Evolutionary conservation across 2,113 vertebrate genomes (phyloP), one percentile per base, ranked within the genome.

Genomic region (Tapirus terrestris): DNA sequence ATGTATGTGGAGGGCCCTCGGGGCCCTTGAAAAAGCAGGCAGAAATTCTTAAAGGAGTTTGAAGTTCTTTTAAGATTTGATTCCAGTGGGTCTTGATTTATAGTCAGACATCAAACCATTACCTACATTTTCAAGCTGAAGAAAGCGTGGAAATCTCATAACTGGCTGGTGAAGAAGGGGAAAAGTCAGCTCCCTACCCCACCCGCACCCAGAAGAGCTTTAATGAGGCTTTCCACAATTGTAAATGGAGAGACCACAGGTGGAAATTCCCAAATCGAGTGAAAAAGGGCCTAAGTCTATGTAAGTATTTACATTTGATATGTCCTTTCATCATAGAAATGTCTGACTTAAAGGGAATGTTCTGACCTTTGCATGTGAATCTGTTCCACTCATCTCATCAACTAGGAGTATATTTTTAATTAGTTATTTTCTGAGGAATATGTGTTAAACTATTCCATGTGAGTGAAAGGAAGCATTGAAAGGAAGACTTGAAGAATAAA

Each of bases 51-150:
- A 68, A 60, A 89, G 43, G 39, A 91, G 3, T 79, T 94, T 75
- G 29, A 63, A 87, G 25, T 94, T 77, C 39, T 85, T 86, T 73
- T 29, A 93, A 92, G 67, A 53, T 92, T 72, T 89, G 45, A 79
- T 75, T 83, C 23, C 18, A 51, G 60, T 58, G 81, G 56, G 6
- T 82, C 65, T 61, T 91, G 33, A 61, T 43, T 94, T 80, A 82
- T 21, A 85, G 63, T 97, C 75, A 86, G 60, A 83, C 29, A 63
- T 86, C 79, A 95, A 85, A 48, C 36, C 14, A 9, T 75, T 68
- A 33, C 23, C 21, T 53, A 36, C n/a, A 51, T 68, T 92, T 72
- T 95, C 56, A 85, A 61, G 25, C 68, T 73, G 48, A 91, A 58
- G 65, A 92, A 94, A 73, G 36, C 63, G 58, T 80, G 88, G 68